Conservation (phyloP, 2,113 vertebrate species). For the Osmerus mordax region DNA sequence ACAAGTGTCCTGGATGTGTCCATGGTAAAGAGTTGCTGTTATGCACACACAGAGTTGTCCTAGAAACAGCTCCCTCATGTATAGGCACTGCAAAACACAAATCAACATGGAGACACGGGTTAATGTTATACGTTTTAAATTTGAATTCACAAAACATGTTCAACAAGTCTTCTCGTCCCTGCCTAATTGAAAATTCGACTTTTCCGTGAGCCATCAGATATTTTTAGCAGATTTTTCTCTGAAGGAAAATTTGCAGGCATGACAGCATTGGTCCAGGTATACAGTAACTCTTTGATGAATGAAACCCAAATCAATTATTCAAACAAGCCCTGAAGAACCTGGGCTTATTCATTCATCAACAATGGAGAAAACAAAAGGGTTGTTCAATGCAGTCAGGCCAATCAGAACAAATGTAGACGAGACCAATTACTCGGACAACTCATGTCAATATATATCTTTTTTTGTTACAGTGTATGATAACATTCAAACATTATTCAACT, state of each 20-base stretch:
- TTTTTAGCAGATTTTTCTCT: slow-evolving; percentile 4
- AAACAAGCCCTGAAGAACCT: slow-evolving; percentile 46
- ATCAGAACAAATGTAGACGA: slow-evolving; percentile 22
- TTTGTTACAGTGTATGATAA: no score
- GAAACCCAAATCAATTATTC: slow-evolving; percentile 61
- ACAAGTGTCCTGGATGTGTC: no score
- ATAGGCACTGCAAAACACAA: slow-evolving; percentile 32
- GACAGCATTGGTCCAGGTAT: slow-evolving; percentile 41
- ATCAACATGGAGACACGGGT: background rate
- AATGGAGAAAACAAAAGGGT: slow-evolving; percentile 48
- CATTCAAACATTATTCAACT: no score
- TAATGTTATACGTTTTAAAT: background rate
- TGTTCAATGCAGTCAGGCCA: slow-evolving; percentile 7
- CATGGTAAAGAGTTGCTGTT: background rate
- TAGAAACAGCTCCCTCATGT: slow-evolving; percentile 16
- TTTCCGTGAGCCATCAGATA: slow-evolving; percentile 1
- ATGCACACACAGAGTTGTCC: background rate
- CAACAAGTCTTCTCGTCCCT: background rate
- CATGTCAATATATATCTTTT: background rate
- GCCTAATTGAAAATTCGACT: background rate
- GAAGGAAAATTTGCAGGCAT: slow-evolving; percentile 40
- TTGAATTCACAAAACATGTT: no score
- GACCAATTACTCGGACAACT: background rate
- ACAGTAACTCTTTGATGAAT: slow-evolving; percentile 61
- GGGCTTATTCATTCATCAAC: slow-evolving; percentile 44